These are phyloP conservation scores for Acleris holmiana DNA, from an alignment of 2,888 invertebrate species.

Conservation along the genomic window DNA sequence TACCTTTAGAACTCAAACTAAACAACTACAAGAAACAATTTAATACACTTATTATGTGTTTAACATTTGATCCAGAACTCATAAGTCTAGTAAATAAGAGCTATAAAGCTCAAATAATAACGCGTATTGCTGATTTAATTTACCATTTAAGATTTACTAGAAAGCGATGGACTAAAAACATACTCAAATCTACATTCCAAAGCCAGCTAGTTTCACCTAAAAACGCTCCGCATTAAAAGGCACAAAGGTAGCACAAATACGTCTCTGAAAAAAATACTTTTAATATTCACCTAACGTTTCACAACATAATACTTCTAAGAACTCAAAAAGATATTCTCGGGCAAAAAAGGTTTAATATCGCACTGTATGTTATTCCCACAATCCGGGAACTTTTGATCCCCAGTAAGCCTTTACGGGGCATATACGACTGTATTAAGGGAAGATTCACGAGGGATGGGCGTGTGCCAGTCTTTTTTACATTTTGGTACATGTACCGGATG, in stretches of 20 bases:
- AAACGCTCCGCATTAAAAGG: too few species aligned
- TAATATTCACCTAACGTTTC: conserved; percentile 25
- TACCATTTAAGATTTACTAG: too few species aligned
- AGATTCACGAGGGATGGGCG: conserved; percentile 13
- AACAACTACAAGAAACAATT: too few species aligned
- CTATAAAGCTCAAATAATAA: too few species aligned
- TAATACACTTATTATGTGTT: too few species aligned
- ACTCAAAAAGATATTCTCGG: conserved; percentile 27
- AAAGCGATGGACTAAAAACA: too few species aligned
- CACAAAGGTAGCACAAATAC: neutral
- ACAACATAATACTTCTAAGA: conserved; percentile 30
- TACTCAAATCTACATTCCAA: too few species aligned
- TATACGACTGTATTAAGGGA: conserved; percentile 34
- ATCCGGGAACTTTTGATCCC: conserved; percentile 38
- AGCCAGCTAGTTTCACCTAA: too few species aligned
- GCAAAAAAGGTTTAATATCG: conserved; percentile 36
- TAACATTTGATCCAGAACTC: too few species aligned
- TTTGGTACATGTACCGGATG: neutral
- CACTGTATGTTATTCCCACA: conserved; percentile 35
- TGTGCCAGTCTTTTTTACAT: conserved; percentile 8
- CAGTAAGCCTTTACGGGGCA: conserved; percentile 37
- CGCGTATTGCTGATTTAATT: too few species aligned
- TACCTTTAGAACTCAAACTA: too few species aligned
- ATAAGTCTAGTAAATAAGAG: too few species aligned
- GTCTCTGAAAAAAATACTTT: conserved; percentile 13